Evolutionary conservation across 2,888 invertebrate genomes (phyloP), one percentile per base, ranked within the genome.

Genomic region (Teinopalpus imperialis): DNA sequence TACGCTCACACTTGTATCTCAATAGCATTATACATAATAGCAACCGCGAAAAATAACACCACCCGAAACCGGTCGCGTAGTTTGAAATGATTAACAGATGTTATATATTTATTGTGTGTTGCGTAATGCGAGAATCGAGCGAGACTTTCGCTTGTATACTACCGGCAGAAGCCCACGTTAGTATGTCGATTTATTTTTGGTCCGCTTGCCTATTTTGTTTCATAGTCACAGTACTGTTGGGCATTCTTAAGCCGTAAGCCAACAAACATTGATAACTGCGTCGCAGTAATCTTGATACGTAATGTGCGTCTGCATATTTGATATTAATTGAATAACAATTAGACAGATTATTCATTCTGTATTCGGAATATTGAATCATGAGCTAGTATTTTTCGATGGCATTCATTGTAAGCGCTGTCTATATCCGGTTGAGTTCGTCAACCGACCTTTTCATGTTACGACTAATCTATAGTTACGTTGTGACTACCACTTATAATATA

Each of bases 121-220:
- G 61, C 74, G 74, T 71, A 81, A 82, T 59, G 49, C 51, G 51
- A 50, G 63, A 66, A 59, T 58, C 60, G 55, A 52, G 58, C 35
- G 55, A 61, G 65, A 64, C 71, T 79, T 80, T 79, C 70, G 74
- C 57, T 57, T 49, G 56, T 49, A 51, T 53, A 74, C 74, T 76
- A 79, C 74, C 70, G 71, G 65, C 60, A 61, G 51, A 61, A 71
- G 57, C 69, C 69, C 61, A 70, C 72, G 61, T 58, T 62, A 49
- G 51, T 41, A 54, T 62, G 66, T 70, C 66, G 65, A 69, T 73
- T 76, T 83, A 81, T 82, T 81, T 83, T 75, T 60, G 77, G 62
- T 56, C 41, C 45, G 32, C 20, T 49, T 49, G 45, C 45, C 51
- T 53, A 46, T 58, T 58, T 56, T 55, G 54, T 58, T 57, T 48